A percentile compares a stretch with the other conserved stretches of the same genome.
Evolutionary conservation across 2,888 invertebrate genomes (phyloP).

Genomic region (Eudemis profundana): DNA sequence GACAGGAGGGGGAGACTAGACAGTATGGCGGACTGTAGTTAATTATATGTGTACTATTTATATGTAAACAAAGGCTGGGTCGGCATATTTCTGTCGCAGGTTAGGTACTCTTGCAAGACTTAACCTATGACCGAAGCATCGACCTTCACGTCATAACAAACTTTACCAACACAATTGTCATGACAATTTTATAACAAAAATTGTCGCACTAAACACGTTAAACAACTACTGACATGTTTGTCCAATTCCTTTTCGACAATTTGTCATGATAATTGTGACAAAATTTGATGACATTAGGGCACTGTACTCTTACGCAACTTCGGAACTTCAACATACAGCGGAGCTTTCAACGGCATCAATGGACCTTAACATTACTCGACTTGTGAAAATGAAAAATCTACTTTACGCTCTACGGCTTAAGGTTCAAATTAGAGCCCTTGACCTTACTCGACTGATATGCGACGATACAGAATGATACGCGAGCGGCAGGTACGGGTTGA

Average conservation of each 20-base stretch:
- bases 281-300: slow-evolving; percentile 1
- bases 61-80: not conserved
- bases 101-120: not conserved
- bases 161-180: too few relatives aligned
- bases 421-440: slow-evolving; percentile 58
- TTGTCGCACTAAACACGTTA: too few relatives aligned
- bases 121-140: not conserved
- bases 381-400: slow-evolving; percentile 58
- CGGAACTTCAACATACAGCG: slow-evolving; percentile 18
- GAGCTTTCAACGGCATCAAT: slow-evolving; percentile 13
- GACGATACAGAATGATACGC: slow-evolving; percentile 35
- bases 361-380: slow-evolving; percentile 41
- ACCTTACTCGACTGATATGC: slow-evolving; percentile 51
- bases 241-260: not conserved
- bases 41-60: slow-evolving; percentile 16
- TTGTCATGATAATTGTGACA: not conserved
- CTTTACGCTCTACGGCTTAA: slow-evolving; percentile 54
- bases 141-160: not conserved
- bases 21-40: slow-evolving; percentile 36
- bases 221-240: not conserved
- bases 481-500: slow-evolving; percentile 39
- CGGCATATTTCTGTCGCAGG: not conserved
- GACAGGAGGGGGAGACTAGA: slow-evolving; percentile 37
- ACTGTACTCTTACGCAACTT: slow-evolving; percentile 14
- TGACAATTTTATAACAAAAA: too few relatives aligned